Evolutionary conservation across 1,140 invertebrate species (phyloP), one percentile per base, ranked within the genome.

Genomic region (Nylanderia fulva): DNA sequence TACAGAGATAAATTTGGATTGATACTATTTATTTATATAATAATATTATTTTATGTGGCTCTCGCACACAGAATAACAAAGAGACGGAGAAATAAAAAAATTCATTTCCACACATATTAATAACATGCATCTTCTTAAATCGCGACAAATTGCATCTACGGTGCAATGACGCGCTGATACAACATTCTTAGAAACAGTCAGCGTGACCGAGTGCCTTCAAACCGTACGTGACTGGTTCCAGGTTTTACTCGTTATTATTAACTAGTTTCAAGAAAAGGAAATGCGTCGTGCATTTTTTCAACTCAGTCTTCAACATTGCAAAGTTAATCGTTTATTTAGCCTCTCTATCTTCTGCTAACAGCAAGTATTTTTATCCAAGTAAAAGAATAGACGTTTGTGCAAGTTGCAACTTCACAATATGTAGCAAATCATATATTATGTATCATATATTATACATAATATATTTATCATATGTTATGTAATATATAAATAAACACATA

Each of bases 141-240:
- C 39, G 54, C 39, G 54, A 54, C n/a, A 61, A 39, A 85, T 71
- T 4, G 63, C 33, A 33, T 56, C 36, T 68, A 72, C 58, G 48
- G 56, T 88, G 58, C 64, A 82, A 58, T 45, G 63, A 69, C 27
- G 66, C 54, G 69, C 64, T 86, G 88, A 87, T 84, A 89, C 39
- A 21, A 68, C 61, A 61, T 90, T 90, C 89, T 84, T 54, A 86
- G 90, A 91, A 91, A n/a, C 71, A 74, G 74, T 58, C 72, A 69
- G 75, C 74, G 36, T 77, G 36, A 66, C 72, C 61, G 83, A 80
- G 60, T 85, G 45, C 27, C 27, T 42, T 39, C 60, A 24, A 45
- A 84, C 42, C 48, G 63, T 91, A 90, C 87, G 87, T 89, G 89
- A 88, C 74, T 86, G 52, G 56, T 63, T 85, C 85, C 68, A 77